A percentile compares a stretch with the other conserved stretches of the same genome.
Conservation (phyloP, 2,797 vertebrate species). For the Lepidocolaptes lacrymiger region DNA sequence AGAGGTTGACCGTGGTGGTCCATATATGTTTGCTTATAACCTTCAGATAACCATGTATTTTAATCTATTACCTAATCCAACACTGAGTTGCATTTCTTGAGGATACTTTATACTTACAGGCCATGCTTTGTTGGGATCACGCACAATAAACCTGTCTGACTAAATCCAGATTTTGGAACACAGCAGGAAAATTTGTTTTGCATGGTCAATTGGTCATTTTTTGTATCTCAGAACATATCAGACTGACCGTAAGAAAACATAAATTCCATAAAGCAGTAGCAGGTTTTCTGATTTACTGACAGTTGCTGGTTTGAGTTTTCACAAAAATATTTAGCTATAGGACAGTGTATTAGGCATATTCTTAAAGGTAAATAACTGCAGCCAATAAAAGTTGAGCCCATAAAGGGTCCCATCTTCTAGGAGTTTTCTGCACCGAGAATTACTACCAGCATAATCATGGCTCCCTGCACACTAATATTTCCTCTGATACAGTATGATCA, state of each 20-base stretch:
- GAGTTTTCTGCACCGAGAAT: conserved; percentile 81
- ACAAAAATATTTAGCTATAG: conserved; percentile 79
- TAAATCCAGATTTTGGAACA: conserved; percentile 55
- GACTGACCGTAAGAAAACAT: conserved; percentile 49
- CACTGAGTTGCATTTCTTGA: conserved; percentile 60
- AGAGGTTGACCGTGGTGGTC: neutral
- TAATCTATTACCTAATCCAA: conserved; percentile 54
- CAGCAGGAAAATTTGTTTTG: conserved; percentile 67
- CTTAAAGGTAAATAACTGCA: conserved; percentile 84
- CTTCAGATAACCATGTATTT: neutral
- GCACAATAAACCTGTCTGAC: conserved; percentile 58
- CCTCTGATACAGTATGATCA: conserved; percentile 92
- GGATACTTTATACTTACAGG: conserved; percentile 48
- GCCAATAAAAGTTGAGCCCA: conserved; percentile 82
- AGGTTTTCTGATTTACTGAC: conserved; percentile 74
- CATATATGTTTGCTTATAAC: neutral
- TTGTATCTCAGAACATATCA: conserved; percentile 63
- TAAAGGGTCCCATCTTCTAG: conserved; percentile 80
- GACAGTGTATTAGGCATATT: conserved; percentile 77
- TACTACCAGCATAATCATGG: conserved; percentile 84
- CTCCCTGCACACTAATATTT: conserved; percentile 92
- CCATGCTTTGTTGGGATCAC: conserved; percentile 57
- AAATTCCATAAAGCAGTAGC: conserved; percentile 58
- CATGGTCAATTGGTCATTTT: conserved; percentile 57
- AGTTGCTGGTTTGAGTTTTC: conserved; percentile 72